Base-by-base conservation (phyloP, 2,888 invertebrate genomes). In the Mythimna pallens region DNA sequence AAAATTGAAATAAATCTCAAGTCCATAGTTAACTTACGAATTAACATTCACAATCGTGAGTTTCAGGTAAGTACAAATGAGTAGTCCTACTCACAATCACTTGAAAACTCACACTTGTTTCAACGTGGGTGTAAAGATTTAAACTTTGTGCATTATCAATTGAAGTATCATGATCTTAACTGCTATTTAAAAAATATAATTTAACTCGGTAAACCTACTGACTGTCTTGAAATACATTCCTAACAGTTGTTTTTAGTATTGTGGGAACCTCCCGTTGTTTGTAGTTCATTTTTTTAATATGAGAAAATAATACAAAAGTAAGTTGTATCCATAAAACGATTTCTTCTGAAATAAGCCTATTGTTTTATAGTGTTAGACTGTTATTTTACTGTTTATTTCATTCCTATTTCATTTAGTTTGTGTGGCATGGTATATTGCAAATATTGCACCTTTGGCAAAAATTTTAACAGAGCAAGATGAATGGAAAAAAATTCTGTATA, bases 231-330 rank as follows among this genome's bases (percentile, higher is more conserved):
- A 65, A 40, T 34, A n/a, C 34, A 68, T 68, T 76, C 30, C 34
- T 47, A 77, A 76, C 36, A 2, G 36, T 59, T 43, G 20, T 59
- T 73, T 52, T 66, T 1, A 6, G 9, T 58, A 43, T 20, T 74
- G 61, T 77, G 74, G 59, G 69, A 77, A 74, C 22, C 8, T 22
- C 12, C 0, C 5, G 6, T n/a, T n/a, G 10, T 10, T n/a, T 30
- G 30, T 14, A 6, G 0, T 76, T 14, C 0, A 4, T 22, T 57
- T 43, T 52, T 50, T 30, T 47, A 47, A 14, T 43, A 52, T 73
- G 58, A 43, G 76, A 67, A 76, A 17, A 52, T n/a, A 12, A n/a
- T 66, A 52, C 20, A 12, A 9, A 52, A 52, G 22, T 25, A 9
- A 12, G 6, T 34, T 8, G 22, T 43, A 34, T 43, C 22, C 12